These are phyloP conservation scores for Elachura formosa DNA, from an alignment of 2,113 vertebrate species.

Conservation along the genomic window DNA sequence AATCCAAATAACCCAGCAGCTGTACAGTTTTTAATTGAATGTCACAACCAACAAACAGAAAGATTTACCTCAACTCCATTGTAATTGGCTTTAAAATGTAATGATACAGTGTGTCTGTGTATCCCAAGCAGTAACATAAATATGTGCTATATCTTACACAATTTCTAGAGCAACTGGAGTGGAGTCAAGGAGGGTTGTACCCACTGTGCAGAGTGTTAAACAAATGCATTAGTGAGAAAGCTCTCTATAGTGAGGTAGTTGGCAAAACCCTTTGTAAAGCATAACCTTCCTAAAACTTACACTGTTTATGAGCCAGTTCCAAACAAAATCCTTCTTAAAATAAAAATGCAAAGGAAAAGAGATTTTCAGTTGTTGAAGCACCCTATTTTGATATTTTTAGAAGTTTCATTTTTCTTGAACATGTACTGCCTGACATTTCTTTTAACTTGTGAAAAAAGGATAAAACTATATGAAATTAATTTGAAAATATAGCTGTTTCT, in stretches of 20 bases:
- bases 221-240: background rate
- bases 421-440: background rate
- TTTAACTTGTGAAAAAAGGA: background rate
- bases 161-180: background rate
- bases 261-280: background rate
- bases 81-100: background rate
- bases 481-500: background rate
- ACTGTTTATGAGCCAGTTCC: background rate
- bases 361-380: background rate
- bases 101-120: background rate
- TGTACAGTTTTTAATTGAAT: background rate
- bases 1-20: background rate
- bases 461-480: background rate
- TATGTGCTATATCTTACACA: background rate
- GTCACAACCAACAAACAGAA: background rate
- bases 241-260: background rate
- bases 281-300: background rate
- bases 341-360: background rate
- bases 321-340: background rate
- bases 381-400: background rate
- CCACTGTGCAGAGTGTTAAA: background rate
- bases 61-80: background rate
- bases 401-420: background rate
- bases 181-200: background rate
- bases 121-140: background rate